A percentile compares a stretch with the other conserved stretches of the same genome.
phyloP scores from a whole-genome alignment of 2,888 invertebrate species.

The Bombylius discolor region DNA sequence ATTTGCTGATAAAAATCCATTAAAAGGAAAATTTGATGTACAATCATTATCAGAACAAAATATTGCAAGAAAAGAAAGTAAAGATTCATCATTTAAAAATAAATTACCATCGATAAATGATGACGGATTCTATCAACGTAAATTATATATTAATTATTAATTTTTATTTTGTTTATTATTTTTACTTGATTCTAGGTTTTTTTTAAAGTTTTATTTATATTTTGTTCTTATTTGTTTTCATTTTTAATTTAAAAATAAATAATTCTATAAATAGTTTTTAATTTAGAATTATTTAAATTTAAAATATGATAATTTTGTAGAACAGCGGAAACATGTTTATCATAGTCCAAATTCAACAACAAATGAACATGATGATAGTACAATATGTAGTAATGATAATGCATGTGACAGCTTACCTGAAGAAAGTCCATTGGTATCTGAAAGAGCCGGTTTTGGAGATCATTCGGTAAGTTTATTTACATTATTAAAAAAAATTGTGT shows the following conservation, averaged over 20 bases:
- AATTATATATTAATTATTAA: neutral
- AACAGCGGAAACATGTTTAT: conserved; percentile 21
- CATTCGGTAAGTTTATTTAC: conserved; percentile 24
- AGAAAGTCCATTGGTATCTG: conserved; percentile 35
- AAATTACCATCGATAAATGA: neutral
- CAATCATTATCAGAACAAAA: conserved; percentile 38
- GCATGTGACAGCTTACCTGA: conserved; percentile 33
- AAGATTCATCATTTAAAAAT: neutral
- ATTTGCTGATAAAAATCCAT: conserved; percentile 53
- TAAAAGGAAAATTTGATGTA: conserved; percentile 45
- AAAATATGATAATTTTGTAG: conserved; percentile 16
- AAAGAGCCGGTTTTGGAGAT: conserved; percentile 36
- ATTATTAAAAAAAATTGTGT: neutral
- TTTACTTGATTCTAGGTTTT: no score
- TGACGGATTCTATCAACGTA: conserved; percentile 5
- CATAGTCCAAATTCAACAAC: neutral
- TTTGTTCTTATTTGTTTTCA: no score
- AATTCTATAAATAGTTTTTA: no score
- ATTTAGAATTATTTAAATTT: no score
- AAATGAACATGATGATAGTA: neutral
- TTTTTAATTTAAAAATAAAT: no score
- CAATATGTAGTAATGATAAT: neutral
- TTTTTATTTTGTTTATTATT: no score
- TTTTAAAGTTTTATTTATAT: no score
- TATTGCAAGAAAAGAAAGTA: conserved; percentile 1